Conservation (phyloP, 2,113 vertebrate genomes). For the Epinephelus moara region DNA sequence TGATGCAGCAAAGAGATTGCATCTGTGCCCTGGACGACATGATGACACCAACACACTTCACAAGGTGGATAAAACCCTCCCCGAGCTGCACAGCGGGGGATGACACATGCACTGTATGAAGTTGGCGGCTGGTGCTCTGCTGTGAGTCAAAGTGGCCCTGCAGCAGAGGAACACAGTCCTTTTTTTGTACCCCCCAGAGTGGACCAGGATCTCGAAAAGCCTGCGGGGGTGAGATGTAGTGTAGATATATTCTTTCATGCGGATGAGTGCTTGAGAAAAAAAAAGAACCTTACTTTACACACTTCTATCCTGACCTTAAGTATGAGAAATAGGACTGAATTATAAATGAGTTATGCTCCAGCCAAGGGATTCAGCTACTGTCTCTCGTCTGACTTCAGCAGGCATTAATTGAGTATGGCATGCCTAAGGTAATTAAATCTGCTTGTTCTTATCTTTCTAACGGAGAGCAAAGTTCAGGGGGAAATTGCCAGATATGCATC, state of each 20-base stretch:
- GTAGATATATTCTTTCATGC: conserved; percentile 56
- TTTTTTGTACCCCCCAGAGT: conserved; percentile 31
- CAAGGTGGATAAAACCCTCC: conserved; percentile 46
- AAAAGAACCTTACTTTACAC: conserved; percentile 45
- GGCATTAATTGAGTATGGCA: conserved; percentile 68
- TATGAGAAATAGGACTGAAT: conserved; percentile 73
- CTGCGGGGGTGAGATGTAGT: conserved; percentile 33
- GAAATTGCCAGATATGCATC: conserved; percentile 19
- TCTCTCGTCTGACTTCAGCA: conserved; percentile 61
- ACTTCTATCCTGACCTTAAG: conserved; percentile 61
- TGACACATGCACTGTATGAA: conserved; percentile 63
- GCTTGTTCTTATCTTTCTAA: conserved; percentile 44
- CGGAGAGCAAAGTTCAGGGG: conserved; percentile 60
- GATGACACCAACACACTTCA: conserved; percentile 56
- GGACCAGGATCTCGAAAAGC: conserved; percentile 65
- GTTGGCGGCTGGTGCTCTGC: conserved; percentile 55
- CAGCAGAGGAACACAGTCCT: conserved; percentile 50
- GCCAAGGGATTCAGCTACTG: conserved; percentile 50
- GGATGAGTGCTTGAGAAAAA: conserved; percentile 55
- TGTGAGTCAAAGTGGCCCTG: conserved; percentile 72
- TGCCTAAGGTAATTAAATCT: conserved; percentile 54
- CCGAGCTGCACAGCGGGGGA: conserved; percentile 45
- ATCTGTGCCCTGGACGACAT: conserved; percentile 35
- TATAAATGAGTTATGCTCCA: conserved; percentile 73
- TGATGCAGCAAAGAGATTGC: conserved; percentile 37